These are phyloP conservation scores for Borostomias antarcticus DNA, from an alignment of 2,797 vertebrate species.

Conservation along the genomic window DNA sequence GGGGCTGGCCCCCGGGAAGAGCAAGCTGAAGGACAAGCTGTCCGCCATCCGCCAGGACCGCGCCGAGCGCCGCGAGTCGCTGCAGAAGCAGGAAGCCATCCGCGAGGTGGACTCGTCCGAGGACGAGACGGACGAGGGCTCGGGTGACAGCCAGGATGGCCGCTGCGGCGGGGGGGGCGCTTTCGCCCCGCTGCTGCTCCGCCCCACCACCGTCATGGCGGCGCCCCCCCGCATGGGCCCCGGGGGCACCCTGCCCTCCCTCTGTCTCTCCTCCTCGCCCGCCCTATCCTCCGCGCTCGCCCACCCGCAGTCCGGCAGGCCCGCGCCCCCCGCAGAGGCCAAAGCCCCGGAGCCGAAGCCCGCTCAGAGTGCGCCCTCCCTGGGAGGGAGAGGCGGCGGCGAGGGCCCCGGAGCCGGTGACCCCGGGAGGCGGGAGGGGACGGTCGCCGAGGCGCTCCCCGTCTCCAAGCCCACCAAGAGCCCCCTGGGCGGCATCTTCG, in stretches of 20 bases:
- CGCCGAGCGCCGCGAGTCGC: constrained; percentile 89
- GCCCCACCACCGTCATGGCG: constrained; percentile 66
- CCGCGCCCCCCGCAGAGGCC: constrained; percentile 24
- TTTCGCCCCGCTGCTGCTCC: constrained; percentile 67
- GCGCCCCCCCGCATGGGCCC: constrained; percentile 49
- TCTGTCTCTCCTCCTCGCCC: constrained; percentile 59
- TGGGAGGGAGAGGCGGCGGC: constrained; percentile 31
- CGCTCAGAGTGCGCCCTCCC: constrained; percentile 18
- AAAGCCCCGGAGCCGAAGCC: constrained; percentile 38
- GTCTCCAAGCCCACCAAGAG: constrained; percentile 44
- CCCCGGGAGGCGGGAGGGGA: constrained; percentile 22
- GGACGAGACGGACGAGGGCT: constrained; percentile 92
- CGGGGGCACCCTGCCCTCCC: constrained; percentile 61
- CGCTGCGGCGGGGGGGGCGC: constrained; percentile 56
- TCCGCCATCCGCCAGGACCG: constrained; percentile 91
- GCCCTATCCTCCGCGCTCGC: constrained; percentile 54
- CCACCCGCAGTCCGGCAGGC: constrained; percentile 46
- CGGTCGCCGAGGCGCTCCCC: constrained; percentile 29
- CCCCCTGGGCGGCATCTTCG: constrained; percentile 62
- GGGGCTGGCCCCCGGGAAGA: constrained; percentile 70
- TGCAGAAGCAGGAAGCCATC: constrained; percentile 97
- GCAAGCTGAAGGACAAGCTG: constrained; percentile 81
- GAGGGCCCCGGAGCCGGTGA: constrained; percentile 10
- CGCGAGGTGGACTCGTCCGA: constrained; percentile 95
- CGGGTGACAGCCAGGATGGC: constrained; percentile 88